Percentiles rank a stretch among this genome's conserved stretches.
phyloP scores from a whole-genome alignment of 2,113 vertebrate genomes.

The Parotia lawesii region DNA sequence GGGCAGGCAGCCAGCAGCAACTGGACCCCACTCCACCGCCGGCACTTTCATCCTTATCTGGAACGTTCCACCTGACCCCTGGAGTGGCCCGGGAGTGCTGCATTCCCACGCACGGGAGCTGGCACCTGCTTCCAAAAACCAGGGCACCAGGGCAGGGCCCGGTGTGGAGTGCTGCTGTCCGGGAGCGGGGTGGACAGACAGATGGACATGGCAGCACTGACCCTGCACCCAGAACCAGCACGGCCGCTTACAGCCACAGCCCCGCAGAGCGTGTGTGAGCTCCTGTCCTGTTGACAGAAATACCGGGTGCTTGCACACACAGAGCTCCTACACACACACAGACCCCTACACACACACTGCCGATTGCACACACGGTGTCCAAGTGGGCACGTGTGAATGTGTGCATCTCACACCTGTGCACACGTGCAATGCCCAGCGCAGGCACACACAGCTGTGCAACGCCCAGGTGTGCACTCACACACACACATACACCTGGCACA shows the following conservation, averaged over 20 bases:
- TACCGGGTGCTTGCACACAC: not conserved
- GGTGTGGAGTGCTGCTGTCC: not conserved
- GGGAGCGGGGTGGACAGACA: accelerated
- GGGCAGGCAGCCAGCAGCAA: not conserved
- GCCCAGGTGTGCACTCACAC: not conserved
- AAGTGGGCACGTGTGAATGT: not conserved
- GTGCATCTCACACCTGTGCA: not conserved
- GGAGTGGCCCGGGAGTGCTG: accelerated
- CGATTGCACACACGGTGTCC: too few species aligned
- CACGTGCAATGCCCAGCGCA: not conserved
- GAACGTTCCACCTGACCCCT: not conserved
- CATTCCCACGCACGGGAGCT: not conserved
- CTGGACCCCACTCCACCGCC: not conserved
- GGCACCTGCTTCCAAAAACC: not conserved
- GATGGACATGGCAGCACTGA: not conserved
- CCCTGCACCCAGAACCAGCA: not conserved
- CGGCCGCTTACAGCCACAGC: not conserved
- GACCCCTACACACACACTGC: too few species aligned
- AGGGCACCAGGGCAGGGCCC: not conserved
- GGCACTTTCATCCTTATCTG: not conserved
- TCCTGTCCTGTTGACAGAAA: not conserved
- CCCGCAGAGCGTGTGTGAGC: not conserved
- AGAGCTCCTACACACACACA: too few species aligned
- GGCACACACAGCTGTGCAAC: not conserved
- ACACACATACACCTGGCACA: not conserved